Evolutionary conservation across 2,888 invertebrate species (phyloP).

Genomic region (Sthenelais limicola): DNA sequence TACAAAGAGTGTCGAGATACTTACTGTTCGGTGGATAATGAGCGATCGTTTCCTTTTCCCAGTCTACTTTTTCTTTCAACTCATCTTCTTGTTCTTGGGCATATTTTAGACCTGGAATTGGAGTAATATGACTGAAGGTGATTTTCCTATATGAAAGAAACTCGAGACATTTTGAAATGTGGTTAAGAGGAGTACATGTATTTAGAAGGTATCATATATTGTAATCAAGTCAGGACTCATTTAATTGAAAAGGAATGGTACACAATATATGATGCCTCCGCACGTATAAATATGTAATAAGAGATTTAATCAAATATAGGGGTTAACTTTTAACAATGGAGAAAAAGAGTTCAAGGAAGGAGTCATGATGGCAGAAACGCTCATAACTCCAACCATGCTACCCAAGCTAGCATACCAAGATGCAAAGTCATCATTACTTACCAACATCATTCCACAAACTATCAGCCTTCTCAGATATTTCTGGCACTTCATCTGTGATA

Average conservation of each 20-base stretch:
- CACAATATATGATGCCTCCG: too few species aligned
- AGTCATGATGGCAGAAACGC: too few species aligned
- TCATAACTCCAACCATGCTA: not conserved
- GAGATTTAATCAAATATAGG: not conserved
- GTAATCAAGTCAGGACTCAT: too few species aligned
- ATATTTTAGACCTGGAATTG: conserved; percentile 80
- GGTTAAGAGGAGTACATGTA: too few species aligned
- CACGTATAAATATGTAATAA: too few species aligned
- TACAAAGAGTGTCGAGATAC: too few species aligned
- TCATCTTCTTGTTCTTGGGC: conserved; percentile 90
- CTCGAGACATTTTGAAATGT: too few species aligned
- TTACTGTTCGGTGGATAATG: conserved; percentile 83
- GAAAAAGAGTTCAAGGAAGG: not conserved
- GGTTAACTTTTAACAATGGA: not conserved
- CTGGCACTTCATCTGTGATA: conserved; percentile 85
- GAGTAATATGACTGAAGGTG: too few species aligned
- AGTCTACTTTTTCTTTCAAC: conserved; percentile 87
- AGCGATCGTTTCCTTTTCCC: conserved; percentile 75
- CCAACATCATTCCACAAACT: conserved; percentile 72
- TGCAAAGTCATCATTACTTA: conserved; percentile 48
- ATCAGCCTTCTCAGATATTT: conserved; percentile 72
- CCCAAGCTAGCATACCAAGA: not conserved
- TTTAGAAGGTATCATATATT: too few species aligned
- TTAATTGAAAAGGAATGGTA: too few species aligned
- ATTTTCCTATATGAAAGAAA: too few species aligned